Evolutionary conservation across 23 tunicate genomes (phyloP), one percentile per base, ranked within the genome.

Genomic region (Oikopleura dioica): DNA sequence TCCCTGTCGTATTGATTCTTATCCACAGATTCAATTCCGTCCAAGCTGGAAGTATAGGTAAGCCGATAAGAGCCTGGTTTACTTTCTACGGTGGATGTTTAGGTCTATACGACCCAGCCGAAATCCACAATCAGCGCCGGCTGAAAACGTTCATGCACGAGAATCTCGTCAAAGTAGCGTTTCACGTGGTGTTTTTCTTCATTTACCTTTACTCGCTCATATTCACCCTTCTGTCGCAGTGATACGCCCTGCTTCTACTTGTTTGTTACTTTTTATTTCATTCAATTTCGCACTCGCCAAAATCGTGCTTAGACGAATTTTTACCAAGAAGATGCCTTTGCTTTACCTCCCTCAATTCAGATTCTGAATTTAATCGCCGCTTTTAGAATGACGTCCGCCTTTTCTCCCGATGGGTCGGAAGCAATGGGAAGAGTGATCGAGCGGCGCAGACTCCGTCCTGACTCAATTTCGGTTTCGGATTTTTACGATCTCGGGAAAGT

Each of bases 21-120:
- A 36, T 78, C 24, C 79, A 88, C 79, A 78, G 83, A 87, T 83
- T 81, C 35, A 37, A 2, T 59, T 80, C 55, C 9, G 55, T 59
- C 21, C 51, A 58, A 59, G 30, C 79, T 29, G 31, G 0, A 58
- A 24, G 30, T 33, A 0, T 77, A 58, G 0, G 31, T 0, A 24
- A 77, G 28, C 5, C 76, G 21, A 0, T 58, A 0, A 28, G 0
- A 59, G 44, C 21, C 29, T 36, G 24, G 0, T 26, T 76, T 26
- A 33, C 16, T 38, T 37, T 76, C 1, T 2, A 34, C 4, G 76
- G 82, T 38, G 92, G 92, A 5, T 85, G 77, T 77, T 82, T 91
- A 77, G 97, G 97, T 33, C 12, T 91, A 26, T 91, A 82, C 51
- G 97, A 91, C 67, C 97, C 97, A 51, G 85, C 97, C 0, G 97